Evolutionary conservation across 1,140 invertebrate genomes (phyloP).

Genomic region (Drosophila arawakana): DNA sequence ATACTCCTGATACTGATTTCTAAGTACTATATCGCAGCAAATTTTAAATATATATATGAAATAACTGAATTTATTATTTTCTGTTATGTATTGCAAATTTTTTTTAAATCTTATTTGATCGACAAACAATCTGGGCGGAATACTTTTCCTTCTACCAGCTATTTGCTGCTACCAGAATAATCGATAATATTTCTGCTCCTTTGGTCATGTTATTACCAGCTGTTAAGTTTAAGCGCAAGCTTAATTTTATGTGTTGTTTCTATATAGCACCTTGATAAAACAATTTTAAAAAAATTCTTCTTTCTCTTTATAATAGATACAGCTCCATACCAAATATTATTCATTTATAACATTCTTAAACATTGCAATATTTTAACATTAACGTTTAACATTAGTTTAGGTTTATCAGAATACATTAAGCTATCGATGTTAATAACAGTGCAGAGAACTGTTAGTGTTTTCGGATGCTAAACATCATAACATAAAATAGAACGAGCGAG

Average conservation of each 20-base stretch:
- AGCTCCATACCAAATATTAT: too few species aligned
- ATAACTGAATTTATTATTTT: too few species aligned
- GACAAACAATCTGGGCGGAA: too few species aligned
- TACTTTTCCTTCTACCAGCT: too few species aligned
- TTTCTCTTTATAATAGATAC: too few species aligned
- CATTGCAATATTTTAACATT: too few species aligned
- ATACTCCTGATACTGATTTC: too few species aligned
- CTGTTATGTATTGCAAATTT: too few species aligned
- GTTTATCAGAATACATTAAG: background rate
- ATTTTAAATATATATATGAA: too few species aligned
- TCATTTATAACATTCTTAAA: background rate
- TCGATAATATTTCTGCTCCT: background rate
- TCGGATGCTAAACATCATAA: conserved; percentile 14
- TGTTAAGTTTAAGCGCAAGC: background rate
- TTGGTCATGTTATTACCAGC: conserved; percentile 8
- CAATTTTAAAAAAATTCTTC: too few species aligned
- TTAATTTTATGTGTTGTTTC: background rate
- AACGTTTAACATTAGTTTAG: background rate
- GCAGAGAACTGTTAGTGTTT: background rate
- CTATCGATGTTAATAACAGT: conserved; percentile 21
- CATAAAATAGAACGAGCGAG: conserved; percentile 35
- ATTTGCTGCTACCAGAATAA: background rate
- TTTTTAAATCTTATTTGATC: too few species aligned
- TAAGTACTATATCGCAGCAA: too few species aligned
- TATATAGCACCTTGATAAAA: background rate